phyloP scores from a whole-genome alignment of 1,140 invertebrate genomes.

The Zophobas morio region DNA sequence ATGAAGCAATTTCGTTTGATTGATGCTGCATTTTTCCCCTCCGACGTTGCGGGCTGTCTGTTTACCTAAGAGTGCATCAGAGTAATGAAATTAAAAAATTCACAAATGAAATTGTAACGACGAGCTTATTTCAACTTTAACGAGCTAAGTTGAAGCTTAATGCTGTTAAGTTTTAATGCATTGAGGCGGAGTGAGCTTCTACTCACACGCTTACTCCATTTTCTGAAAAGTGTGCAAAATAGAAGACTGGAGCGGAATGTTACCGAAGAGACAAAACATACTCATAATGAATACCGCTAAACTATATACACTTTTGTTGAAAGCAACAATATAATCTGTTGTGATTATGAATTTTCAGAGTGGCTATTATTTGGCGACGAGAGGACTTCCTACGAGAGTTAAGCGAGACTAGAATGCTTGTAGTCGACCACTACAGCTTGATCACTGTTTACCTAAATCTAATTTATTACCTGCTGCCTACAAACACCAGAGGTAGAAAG shows the following conservation, averaged over 20 bases:
- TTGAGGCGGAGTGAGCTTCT: background rate
- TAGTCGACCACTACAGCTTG: no score
- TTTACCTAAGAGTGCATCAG: constrained; percentile 6
- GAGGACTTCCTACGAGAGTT: no score
- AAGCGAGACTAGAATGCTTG: no score
- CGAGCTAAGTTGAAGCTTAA: constrained; percentile 3
- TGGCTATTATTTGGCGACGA: no score
- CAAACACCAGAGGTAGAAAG: no score
- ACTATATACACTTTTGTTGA: no score
- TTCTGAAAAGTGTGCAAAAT: background rate
- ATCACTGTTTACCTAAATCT: no score
- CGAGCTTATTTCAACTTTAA: background rate
- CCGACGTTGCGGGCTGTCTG: background rate
- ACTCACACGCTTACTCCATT: background rate
- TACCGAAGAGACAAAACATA: no score
- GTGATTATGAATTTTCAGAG: no score
- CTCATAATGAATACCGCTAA: no score
- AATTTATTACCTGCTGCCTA: no score
- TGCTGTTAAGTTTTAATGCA: constrained; percentile 35
- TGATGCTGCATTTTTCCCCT: constrained; percentile 11
- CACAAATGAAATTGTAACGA: constrained; percentile 21
- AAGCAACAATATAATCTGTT: no score
- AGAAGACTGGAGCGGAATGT: background rate
- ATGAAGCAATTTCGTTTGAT: constrained; percentile 26
- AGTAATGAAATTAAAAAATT: constrained; percentile 15